A percentile compares a stretch with the other conserved stretches of the same genome.
Evolutionary conservation across 2,888 invertebrate species (phyloP).

Genomic region (Dichetophora obliterata): DNA sequence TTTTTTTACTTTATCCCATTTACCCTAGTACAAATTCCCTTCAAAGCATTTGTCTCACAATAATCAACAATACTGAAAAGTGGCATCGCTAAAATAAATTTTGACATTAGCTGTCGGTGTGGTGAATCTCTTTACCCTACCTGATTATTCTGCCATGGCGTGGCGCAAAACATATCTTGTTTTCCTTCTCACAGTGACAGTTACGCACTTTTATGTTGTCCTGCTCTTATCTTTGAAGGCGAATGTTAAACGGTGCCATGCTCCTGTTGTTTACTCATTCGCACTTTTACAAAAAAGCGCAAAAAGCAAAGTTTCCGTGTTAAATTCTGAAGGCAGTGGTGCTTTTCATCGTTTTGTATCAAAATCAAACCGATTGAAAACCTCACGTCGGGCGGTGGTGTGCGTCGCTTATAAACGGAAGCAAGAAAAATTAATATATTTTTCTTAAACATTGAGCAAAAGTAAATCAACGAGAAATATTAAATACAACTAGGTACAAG

Average conservation of each 20-base stretch:
- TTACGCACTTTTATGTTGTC: background rate
- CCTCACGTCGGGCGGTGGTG: conserved; percentile 52
- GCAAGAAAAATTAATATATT: conserved; percentile 25
- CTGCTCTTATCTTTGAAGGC: background rate
- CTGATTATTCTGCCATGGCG: too few relatives aligned
- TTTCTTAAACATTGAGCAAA: conserved; percentile 3
- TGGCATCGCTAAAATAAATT: too few relatives aligned
- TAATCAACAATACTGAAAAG: too few relatives aligned
- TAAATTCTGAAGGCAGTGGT: background rate
- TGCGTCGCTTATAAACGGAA: conserved; percentile 11
- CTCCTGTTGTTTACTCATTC: background rate
- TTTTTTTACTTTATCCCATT: too few relatives aligned
- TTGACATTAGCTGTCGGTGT: too few relatives aligned
- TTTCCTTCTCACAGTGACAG: background rate
- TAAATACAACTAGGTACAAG: background rate
- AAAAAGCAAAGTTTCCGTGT: background rate
- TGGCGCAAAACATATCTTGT: background rate
- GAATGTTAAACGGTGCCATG: background rate
- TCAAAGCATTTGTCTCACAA: too few relatives aligned
- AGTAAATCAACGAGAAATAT: background rate
- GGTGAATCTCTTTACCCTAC: too few relatives aligned
- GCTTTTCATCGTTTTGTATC: conserved; percentile 40
- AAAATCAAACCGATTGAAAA: conserved; percentile 54
- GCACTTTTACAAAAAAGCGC: background rate
- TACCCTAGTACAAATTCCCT: too few relatives aligned